phyloP scores from a whole-genome alignment of 2,113 vertebrate species.

The Capreolus pygargus region DNA sequence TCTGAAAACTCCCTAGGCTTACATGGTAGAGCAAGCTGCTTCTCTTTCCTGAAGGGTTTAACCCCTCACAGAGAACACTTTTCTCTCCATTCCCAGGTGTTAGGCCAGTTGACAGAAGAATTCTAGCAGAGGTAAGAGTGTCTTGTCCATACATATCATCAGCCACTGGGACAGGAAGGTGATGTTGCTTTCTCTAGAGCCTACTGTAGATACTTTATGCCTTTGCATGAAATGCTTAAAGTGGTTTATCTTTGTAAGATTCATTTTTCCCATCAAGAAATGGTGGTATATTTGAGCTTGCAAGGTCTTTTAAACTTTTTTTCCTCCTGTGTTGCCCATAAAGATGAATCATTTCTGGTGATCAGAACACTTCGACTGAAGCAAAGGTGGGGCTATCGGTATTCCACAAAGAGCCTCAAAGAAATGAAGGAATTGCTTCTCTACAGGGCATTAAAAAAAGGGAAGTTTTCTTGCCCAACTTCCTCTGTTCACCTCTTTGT shows the following conservation, averaged over 20 bases:
- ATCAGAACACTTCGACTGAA: neutral
- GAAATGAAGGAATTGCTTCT: neutral
- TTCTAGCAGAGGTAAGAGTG: neutral
- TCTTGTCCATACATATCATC: neutral
- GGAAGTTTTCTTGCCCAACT: neutral
- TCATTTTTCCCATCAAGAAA: neutral
- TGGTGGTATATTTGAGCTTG: neutral
- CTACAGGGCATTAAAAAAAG: neutral
- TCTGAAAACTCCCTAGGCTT: neutral
- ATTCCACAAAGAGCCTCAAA: neutral
- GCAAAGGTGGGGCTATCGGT: neutral
- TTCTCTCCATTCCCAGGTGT: neutral
- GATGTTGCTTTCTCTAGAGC: neutral
- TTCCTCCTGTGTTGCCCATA: neutral
- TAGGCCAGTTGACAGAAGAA: neutral
- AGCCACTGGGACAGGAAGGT: neutral
- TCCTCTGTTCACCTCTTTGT: neutral
- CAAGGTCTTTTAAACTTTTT: neutral
- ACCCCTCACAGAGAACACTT: neutral
- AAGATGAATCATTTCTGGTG: neutral
- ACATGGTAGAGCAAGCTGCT: neutral
- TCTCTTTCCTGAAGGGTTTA: neutral
- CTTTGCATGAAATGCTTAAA: neutral
- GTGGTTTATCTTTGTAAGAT: neutral
- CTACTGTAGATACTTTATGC: neutral